phyloP scores from a whole-genome alignment of 2,797 vertebrate genomes.

The Lates japonicus region DNA sequence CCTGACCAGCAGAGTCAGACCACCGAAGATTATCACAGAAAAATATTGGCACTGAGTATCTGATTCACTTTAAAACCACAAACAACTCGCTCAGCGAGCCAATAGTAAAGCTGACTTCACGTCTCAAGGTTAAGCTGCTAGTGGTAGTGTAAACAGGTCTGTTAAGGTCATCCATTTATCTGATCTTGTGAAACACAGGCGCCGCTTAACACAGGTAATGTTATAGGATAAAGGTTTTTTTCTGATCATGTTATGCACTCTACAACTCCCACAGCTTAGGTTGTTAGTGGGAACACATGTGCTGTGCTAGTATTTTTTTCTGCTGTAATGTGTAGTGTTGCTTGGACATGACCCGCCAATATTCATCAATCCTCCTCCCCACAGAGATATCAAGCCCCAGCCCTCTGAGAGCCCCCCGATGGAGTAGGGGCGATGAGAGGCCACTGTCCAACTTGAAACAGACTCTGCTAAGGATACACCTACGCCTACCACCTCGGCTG shows the following conservation, averaged over 20 bases:
- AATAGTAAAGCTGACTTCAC: background rate
- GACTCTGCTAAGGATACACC: slow-evolving; percentile 85
- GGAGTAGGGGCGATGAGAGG: slow-evolving; percentile 87
- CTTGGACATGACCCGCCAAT: slow-evolving; percentile 40
- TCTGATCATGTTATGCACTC: slow-evolving; percentile 48
- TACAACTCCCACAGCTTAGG: slow-evolving; percentile 10
- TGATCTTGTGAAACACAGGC: slow-evolving; percentile 52
- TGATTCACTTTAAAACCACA: slow-evolving; percentile 42
- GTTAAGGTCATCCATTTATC: slow-evolving; percentile 61
- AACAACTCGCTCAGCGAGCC: slow-evolving; percentile 40
- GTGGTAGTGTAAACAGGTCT: slow-evolving; percentile 55
- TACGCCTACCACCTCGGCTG: slow-evolving; percentile 39
- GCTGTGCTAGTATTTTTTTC: slow-evolving; percentile 41
- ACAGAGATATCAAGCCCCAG: slow-evolving; percentile 93
- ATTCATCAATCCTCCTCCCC: too few species aligned
- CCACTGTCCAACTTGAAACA: slow-evolving; percentile 88
- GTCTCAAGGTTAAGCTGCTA: slow-evolving; percentile 32
- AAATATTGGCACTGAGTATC: slow-evolving; percentile 41
- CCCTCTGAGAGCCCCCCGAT: slow-evolving; percentile 96
- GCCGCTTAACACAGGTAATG: slow-evolving; percentile 18
- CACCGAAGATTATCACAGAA: slow-evolving; percentile 17
- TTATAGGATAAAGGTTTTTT: slow-evolving; percentile 42
- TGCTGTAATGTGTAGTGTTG: slow-evolving; percentile 40
- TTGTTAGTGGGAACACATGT: slow-evolving; percentile 30
- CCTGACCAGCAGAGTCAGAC: slow-evolving; percentile 12